Evolutionary conservation across 2,113 vertebrate species (phyloP).

Genomic region (Neolamprologus sp.): DNA sequence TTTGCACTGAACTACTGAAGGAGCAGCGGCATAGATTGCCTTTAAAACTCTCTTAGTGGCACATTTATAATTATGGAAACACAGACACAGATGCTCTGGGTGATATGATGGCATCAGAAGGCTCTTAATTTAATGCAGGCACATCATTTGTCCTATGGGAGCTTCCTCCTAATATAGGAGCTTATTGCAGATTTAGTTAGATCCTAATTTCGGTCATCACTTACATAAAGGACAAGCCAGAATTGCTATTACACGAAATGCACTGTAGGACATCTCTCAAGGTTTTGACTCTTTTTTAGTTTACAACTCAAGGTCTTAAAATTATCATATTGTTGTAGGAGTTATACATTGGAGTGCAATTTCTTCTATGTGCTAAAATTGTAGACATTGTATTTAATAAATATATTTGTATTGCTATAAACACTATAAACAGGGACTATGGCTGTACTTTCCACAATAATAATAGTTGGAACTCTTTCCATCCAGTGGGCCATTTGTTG

Average conservation of each 20-base stretch:
- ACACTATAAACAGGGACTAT: not conserved
- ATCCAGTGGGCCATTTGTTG: not conserved
- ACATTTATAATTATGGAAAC: slow-evolving; percentile 49
- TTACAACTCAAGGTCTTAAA: not conserved
- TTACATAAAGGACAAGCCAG: slow-evolving; percentile 16
- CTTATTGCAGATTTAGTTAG: slow-evolving; percentile 48
- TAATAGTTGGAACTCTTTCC: not conserved
- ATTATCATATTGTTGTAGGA: not conserved
- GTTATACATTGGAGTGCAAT: not conserved
- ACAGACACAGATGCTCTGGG: slow-evolving; percentile 56
- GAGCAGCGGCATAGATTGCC: slow-evolving; percentile 39
- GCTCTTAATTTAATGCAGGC: slow-evolving; percentile 57
- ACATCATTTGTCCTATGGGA: slow-evolving; percentile 53
- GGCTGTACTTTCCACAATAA: not conserved
- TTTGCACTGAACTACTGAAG: slow-evolving; percentile 41
- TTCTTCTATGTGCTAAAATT: not conserved
- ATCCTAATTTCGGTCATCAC: slow-evolving; percentile 35
- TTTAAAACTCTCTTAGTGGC: slow-evolving; percentile 49
- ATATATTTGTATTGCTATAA: not conserved
- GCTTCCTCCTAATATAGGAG: slow-evolving; percentile 16
- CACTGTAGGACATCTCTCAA: not conserved
- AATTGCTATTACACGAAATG: not conserved
- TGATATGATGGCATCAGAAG: slow-evolving; percentile 53
- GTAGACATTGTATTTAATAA: not conserved
- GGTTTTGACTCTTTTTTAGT: not conserved